These are phyloP conservation scores for Anorthoa munda DNA, from an alignment of 2,888 invertebrate genomes.

Conservation along the genomic window DNA sequence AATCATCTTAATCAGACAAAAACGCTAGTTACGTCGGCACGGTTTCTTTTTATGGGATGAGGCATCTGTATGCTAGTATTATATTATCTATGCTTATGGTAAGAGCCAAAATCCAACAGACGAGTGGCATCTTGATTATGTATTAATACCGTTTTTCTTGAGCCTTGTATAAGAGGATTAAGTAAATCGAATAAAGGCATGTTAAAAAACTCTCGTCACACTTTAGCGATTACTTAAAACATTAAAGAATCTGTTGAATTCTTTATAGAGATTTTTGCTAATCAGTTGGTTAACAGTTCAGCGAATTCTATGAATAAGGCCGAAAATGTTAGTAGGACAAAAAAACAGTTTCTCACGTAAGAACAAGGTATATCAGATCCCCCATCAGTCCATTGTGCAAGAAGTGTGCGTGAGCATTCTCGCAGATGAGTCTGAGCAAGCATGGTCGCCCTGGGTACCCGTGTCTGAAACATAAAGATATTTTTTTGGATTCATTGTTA, in stretches of 20 bases:
- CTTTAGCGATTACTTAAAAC: too few species aligned
- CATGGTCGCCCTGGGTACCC: slow-evolving; percentile 92
- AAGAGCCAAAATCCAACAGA: not conserved
- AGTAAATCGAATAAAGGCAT: too few species aligned
- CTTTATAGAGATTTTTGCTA: too few species aligned
- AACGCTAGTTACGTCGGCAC: too few species aligned
- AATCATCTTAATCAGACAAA: too few species aligned
- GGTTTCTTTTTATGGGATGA: too few species aligned
- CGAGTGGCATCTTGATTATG: not conserved
- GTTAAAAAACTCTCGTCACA: too few species aligned
- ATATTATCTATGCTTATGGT: not conserved
- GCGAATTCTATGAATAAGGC: too few species aligned
- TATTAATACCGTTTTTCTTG: not conserved
- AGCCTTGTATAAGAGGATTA: not conserved
- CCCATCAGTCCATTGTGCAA: slow-evolving; percentile 92
- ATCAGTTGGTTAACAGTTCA: too few species aligned
- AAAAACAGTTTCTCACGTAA: slow-evolving; percentile 91
- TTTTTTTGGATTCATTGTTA: not conserved
- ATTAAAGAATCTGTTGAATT: too few species aligned
- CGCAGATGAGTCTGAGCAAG: slow-evolving; percentile 93
- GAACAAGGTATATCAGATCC: slow-evolving; percentile 92
- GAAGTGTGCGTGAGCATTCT: slow-evolving; percentile 90
- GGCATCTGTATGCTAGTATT: too few species aligned
- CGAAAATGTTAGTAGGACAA: too few species aligned
- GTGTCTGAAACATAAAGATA: slow-evolving; percentile 79